Base-by-base conservation (phyloP, 2,888 invertebrate species). In the Idaea straminata region DNA sequence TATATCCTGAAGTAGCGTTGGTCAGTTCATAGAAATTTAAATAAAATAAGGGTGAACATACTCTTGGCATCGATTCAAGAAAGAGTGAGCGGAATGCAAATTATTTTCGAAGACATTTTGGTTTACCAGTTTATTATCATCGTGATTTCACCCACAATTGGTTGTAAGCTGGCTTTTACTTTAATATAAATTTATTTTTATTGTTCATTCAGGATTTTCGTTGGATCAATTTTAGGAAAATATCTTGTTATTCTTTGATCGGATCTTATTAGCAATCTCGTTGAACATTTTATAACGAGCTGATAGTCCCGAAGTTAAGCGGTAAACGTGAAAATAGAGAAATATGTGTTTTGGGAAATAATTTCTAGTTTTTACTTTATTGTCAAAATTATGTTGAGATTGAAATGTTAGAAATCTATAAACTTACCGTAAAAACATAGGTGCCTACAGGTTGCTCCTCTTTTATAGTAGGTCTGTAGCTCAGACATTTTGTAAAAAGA, bases 401-500 rank as follows among this genome's bases (percentile, higher is more conserved):
- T 25, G 25, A 25, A 25, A 25, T 25, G 15, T 58, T 15, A 58
- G 15, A 0, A 15, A 35, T 15, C 13, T 16, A 15, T 35, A 13
- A 66, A 82, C 91, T 91, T 89, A 96, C 96, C 87, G 93, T 92
- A 66, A 97, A 95, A 13, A 99, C 97, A 73, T 93, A 94, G 0
- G 96, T 96, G 66, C 95, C 96, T 57, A 94, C 89, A 0, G 94
- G 93, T 82, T 96, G 95, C 77, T 96, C 96, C 88, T 98, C 98
- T 81, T 96, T 95, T 34, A 98, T 96, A 36, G 94, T 93, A 0
- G 97, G 97, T 78, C 95, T 95, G 88, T 98, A 98, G 76, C 93
- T 94, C 66, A 95, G 94, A 89, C 99, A 99, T 76, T 97, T 94
- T 59, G 94, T 95, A 87, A 98, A 98, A 69, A 96, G 94, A 1